Percentiles rank a stretch among this genome's conserved stretches.
Evolutionary conservation across 2,113 vertebrate genomes (phyloP).

Genomic region (Gallinago media): DNA sequence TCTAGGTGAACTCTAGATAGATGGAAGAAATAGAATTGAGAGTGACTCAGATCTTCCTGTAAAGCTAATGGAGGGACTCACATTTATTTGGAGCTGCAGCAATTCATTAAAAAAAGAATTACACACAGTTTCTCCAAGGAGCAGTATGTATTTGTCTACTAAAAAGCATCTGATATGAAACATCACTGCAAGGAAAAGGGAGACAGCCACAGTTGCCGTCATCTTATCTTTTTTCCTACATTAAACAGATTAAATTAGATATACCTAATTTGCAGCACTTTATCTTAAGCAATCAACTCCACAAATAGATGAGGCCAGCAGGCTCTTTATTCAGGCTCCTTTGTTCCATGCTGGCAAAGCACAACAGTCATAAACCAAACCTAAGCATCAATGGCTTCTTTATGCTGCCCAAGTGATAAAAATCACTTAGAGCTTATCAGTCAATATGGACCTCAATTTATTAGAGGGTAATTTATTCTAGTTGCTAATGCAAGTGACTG

Average conservation of each 20-base stretch:
- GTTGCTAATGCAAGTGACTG: background rate
- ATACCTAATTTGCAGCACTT: background rate
- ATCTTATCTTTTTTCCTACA: background rate
- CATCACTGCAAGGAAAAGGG: background rate
- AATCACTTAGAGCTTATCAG: background rate
- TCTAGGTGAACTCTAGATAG: background rate
- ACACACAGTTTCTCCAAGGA: background rate
- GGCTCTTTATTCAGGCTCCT: background rate
- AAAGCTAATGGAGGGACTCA: background rate
- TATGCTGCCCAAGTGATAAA: background rate
- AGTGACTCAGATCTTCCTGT: background rate
- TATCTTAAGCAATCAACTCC: background rate
- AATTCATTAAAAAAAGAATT: background rate
- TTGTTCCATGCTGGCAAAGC: background rate
- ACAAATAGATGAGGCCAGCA: background rate
- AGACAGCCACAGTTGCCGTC: background rate
- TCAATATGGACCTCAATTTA: background rate
- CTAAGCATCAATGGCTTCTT: background rate
- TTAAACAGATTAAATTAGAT: background rate
- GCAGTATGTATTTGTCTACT: background rate
- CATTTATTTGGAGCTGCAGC: background rate
- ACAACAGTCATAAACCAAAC: background rate
- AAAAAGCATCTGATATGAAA: background rate
- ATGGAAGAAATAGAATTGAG: background rate
- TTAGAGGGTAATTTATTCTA: background rate